A percentile compares a stretch with the other conserved stretches of the same genome.
Evolutionary conservation across 2,113 vertebrate species (phyloP).

Genomic region (Cinclus mexicanus): DNA sequence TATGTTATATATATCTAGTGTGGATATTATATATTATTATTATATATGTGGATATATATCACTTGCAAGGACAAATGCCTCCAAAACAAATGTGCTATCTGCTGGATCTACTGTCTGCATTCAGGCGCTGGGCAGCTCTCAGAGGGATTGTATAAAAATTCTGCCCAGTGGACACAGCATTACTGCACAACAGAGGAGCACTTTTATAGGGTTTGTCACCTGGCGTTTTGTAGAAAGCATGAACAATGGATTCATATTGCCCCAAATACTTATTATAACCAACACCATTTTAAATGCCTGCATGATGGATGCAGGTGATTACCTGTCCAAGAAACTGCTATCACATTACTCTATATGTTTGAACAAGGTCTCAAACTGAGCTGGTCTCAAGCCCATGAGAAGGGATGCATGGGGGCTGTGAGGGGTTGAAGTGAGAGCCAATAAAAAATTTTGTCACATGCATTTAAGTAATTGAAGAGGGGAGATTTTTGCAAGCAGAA

Average conservation of each 20-base stretch:
- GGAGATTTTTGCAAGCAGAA: neutral
- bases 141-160: neutral
- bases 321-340: neutral
- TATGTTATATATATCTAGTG: too few relatives aligned
- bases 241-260: neutral
- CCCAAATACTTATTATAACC: neutral
- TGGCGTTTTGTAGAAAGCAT: neutral
- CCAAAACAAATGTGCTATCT: neutral
- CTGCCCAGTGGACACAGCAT: rapidly evolving
- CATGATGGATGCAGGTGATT: rapidly evolving
- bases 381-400: neutral
- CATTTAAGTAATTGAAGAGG: neutral
- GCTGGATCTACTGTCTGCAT: neutral
- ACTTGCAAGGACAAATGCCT: neutral
- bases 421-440: neutral
- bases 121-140: neutral
- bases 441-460: neutral
- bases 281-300: neutral
- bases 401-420: rapidly evolving
- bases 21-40: too few relatives aligned
- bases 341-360: neutral
- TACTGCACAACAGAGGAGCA: neutral
- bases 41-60: too few relatives aligned
- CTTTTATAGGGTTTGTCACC: neutral
- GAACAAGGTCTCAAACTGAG: neutral